Evolutionary conservation across 1,140 invertebrate species (phyloP), one percentile per base, ranked within the genome.

Genomic region (Caenorhabditis latens): DNA sequence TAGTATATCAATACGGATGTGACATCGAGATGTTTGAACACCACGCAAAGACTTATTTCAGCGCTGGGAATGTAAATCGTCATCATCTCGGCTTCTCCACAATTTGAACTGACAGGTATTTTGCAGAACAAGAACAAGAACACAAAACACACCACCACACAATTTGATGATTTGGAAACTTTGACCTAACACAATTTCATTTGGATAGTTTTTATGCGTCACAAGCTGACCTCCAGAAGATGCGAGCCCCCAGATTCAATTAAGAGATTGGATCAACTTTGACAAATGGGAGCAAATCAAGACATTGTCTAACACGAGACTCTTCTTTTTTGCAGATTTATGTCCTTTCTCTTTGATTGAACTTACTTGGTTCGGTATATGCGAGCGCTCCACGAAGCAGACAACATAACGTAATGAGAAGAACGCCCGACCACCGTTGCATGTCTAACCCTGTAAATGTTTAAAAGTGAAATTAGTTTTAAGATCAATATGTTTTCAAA

Each of bases 311-410:
- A 11, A 63, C 61, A 63, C 46, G n/a, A 24, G 71, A 50, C 46
- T 32, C 13, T 40, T 79, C 8, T 50, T 43, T 50, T 5, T 79
- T 21, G 4, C 71, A 50, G 11, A 79, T 21, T 71, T 5, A 16
- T 71, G 13, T 67, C 63, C 9, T 46, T 19, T 8, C 40, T 42
- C 11, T 65, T 9, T 65, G 55, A 6, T 0, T 32, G 8, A 32
- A 79, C 71, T 79, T 50, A 79, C 71, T 79, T 79, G 71, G 71
- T 50, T 79, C 71, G 71, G 71, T 79, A 79, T 79, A 79, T 79
- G 71, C 71, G 46, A 53, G 46, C 71, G 71, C 46, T 50, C 46
- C 71, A 79, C 71, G 71, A 79, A 79, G 71, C 71, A 79, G 53
- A 79, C 71, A 79, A 79, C 71, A 79, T 50, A 79, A 46, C 71